These are phyloP conservation scores for Acheta domesticus DNA, from an alignment of 2,888 invertebrate species.

Conservation along the genomic window DNA sequence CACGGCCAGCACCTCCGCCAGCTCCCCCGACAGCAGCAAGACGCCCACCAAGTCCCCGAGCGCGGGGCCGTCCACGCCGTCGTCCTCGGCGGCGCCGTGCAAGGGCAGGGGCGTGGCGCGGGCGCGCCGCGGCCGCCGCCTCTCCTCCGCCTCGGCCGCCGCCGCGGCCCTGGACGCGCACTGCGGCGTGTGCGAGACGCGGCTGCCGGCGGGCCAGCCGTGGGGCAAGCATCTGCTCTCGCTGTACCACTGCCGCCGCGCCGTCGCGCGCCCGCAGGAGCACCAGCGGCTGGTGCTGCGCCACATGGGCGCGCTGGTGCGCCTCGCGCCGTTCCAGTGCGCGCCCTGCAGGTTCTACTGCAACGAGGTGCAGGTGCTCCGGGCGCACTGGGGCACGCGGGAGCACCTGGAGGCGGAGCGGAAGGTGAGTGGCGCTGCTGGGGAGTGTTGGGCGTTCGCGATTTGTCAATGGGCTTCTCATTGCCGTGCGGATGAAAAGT, in stretches of 20 bases:
- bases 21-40: background rate
- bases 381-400: constrained; percentile 69
- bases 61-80: too few species aligned
- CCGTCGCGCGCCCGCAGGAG: constrained; percentile 50
- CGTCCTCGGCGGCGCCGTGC: too few species aligned
- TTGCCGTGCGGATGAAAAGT: too few species aligned
- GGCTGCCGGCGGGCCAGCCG: constrained; percentile 53
- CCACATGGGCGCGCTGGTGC: constrained; percentile 73
- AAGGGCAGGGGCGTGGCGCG: too few species aligned
- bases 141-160: too few species aligned
- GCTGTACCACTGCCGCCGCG: constrained; percentile 74
- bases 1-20: background rate
- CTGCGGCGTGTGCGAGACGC: too few species aligned
- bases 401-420: constrained; percentile 56
- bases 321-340: constrained; percentile 83
- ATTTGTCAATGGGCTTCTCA: too few species aligned
- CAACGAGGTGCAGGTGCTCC: constrained; percentile 67
- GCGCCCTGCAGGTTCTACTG: constrained; percentile 80
- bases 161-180: too few species aligned
- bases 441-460: too few species aligned
- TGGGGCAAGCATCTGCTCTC: constrained; percentile 85
- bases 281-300: constrained; percentile 60
- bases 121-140: too few species aligned
- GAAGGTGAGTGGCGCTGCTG: constrained; percentile 41
- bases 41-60: background rate